Evolutionary conservation across 2,113 vertebrate species (phyloP).

Genomic region (Lophius piscatorius): DNA sequence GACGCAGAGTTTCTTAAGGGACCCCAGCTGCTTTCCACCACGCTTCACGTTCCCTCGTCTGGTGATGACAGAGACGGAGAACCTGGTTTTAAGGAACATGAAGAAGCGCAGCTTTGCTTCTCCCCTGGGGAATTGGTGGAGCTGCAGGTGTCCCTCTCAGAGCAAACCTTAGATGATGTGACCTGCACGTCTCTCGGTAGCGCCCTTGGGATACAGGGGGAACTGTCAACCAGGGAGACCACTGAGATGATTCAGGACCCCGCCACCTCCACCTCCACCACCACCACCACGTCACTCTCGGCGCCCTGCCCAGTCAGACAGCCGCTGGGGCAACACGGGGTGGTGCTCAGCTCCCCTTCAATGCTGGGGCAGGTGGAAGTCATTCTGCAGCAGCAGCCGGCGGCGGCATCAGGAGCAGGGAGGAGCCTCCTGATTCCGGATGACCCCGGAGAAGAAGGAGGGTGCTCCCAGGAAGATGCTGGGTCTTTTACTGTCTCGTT

Average conservation of each 20-base stretch:
- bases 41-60: conserved; percentile 44
- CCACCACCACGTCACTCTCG: conserved; percentile 54
- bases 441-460: conserved; percentile 82
- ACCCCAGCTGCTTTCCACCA: conserved; percentile 49
- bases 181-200: conserved; percentile 69
- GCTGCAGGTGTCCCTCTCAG: conserved; percentile 87
- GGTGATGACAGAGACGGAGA: conserved; percentile 58
- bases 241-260: conserved; percentile 11
- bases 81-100: conserved; percentile 49
- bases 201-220: conserved; percentile 75
- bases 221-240: conserved; percentile 27
- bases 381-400: conserved; percentile 83
- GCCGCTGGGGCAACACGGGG: conserved; percentile 73
- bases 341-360: conserved; percentile 66
- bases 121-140: conserved; percentile 82
- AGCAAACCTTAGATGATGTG: conserved; percentile 62
- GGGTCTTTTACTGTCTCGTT: conserved; percentile 89
- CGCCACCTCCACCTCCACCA: conserved; percentile 13
- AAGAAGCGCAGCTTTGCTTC: conserved; percentile 48
- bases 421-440: conserved; percentile 60
- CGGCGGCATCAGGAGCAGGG: conserved; percentile 54
- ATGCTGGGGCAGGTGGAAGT: conserved; percentile 81
- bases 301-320: conserved; percentile 73
- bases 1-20: conserved; percentile 54
- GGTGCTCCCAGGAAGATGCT: conserved; percentile 83